phyloP scores from a whole-genome alignment of 2,888 invertebrate species.

The Drosophila subsilvestris region DNA sequence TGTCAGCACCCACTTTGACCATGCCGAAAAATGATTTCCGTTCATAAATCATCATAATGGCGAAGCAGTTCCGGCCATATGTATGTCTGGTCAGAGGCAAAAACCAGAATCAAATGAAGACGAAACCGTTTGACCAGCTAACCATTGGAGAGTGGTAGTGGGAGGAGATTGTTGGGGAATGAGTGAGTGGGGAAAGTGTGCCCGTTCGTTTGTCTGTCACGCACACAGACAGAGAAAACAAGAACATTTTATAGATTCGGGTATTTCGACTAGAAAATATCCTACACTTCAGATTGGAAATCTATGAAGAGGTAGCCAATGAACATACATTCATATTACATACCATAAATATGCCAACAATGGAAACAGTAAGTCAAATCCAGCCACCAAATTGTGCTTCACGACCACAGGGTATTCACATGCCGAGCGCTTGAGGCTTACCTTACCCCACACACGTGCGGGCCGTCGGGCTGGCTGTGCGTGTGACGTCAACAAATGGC shows the following conservation, averaged over 20 bases:
- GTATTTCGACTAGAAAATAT: neutral
- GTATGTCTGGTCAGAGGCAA: slow-evolving; percentile 24
- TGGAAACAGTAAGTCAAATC: too few species aligned
- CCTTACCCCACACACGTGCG: neutral
- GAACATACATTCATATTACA: too few species aligned
- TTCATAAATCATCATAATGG: slow-evolving; percentile 77
- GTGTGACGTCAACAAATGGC: slow-evolving; percentile 67
- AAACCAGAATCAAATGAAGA: slow-evolving; percentile 62
- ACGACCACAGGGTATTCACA: neutral
- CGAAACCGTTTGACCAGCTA: slow-evolving; percentile 67
- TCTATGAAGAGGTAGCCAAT: too few species aligned
- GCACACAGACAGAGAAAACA: slow-evolving; percentile 22
- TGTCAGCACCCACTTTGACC: slow-evolving; percentile 5
- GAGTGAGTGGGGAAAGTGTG: slow-evolving; percentile 35
- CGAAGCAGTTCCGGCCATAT: slow-evolving; percentile 44
- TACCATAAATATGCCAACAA: too few species aligned
- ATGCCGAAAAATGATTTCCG: slow-evolving; percentile 72
- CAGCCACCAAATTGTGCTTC: neutral
- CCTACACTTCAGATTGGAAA: slow-evolving; percentile 10
- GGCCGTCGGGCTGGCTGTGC: slow-evolving; percentile 35
- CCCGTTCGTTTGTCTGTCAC: slow-evolving; percentile 50
- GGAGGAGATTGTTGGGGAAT: slow-evolving; percentile 5
- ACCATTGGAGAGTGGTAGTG: slow-evolving; percentile 41
- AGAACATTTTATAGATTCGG: neutral
- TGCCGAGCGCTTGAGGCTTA: neutral